Conservation (phyloP, 2,113 vertebrate genomes). For the Romanogobio albipinnatus region DNA sequence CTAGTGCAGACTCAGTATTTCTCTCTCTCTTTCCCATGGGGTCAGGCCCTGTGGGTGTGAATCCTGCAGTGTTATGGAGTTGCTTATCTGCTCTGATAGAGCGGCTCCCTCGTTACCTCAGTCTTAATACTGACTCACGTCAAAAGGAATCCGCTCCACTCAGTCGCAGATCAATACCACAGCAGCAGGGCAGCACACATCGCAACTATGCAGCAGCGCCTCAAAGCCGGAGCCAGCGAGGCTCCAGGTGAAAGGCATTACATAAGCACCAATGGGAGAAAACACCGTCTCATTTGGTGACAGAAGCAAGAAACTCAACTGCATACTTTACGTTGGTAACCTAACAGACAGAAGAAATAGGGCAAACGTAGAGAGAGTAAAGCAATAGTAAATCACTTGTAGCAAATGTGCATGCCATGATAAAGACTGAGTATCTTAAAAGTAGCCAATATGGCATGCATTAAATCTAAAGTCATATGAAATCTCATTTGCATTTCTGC, state of each 20-base stretch:
- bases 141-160: conserved; percentile 77
- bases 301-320: conserved; percentile 35
- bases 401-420: no score
- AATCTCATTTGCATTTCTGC: not conserved
- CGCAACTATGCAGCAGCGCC: conserved; percentile 48
- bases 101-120: conserved; percentile 75
- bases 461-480: not conserved
- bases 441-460: not conserved
- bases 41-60: conserved; percentile 77
- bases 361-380: not conserved
- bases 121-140: conserved; percentile 78
- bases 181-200: conserved; percentile 59
- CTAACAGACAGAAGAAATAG: not conserved
- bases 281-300: conserved; percentile 37
- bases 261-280: conserved; percentile 47
- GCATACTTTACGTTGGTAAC: conserved; percentile 15
- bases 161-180: conserved; percentile 75
- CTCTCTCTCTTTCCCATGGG: conserved; percentile 66
- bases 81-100: conserved; percentile 76
- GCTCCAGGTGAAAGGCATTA: conserved; percentile 65
- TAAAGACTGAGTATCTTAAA: not conserved
- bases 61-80: conserved; percentile 71
- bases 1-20: not conserved
- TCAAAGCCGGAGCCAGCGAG: conserved; percentile 58
- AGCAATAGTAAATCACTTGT: not conserved